A percentile compares a stretch with the other conserved stretches of the same genome.
These are phyloP conservation scores for Calyptomena viridis DNA, from an alignment of 2,113 vertebrate species.

Conservation along the genomic window DNA sequence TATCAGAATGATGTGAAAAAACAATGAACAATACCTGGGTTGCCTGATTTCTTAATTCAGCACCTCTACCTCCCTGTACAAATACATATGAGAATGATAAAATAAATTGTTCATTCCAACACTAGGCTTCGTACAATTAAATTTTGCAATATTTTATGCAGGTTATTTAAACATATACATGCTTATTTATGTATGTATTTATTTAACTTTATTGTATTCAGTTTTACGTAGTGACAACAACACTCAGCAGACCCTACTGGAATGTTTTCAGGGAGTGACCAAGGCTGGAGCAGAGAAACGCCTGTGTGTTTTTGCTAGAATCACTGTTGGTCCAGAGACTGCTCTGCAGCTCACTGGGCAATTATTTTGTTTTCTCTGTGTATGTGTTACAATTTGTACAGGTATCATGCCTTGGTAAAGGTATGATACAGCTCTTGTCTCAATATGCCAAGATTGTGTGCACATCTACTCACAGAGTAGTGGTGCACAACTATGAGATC, in stretches of 20 bases:
- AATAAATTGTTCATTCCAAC: not conserved
- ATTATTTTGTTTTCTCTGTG: not conserved
- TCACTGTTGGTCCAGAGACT: not conserved
- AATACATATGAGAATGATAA: not conserved
- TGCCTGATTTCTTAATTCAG: not conserved
- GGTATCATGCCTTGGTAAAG: not conserved
- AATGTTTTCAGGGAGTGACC: not conserved
- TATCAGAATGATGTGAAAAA: not conserved
- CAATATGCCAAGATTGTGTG: not conserved
- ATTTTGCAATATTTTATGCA: not conserved
- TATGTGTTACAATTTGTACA: not conserved
- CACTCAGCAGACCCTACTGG: not conserved
- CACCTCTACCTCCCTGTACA: not conserved
- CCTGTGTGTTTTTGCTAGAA: not conserved
- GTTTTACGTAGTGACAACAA: not conserved
- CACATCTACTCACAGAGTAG: not conserved
- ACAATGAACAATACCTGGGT: not conserved
- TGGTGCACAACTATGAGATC: not conserved
- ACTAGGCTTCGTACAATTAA: not conserved
- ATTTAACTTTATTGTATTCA: not conserved
- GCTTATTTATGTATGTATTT: not conserved
- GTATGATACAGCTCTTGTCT: not conserved
- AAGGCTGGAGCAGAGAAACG: not conserved
- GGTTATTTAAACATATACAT: not conserved
- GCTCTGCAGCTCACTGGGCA: not conserved